Evolutionary conservation across 2,113 vertebrate genomes (phyloP).

Genomic region (Aegithalos caudatus): DNA sequence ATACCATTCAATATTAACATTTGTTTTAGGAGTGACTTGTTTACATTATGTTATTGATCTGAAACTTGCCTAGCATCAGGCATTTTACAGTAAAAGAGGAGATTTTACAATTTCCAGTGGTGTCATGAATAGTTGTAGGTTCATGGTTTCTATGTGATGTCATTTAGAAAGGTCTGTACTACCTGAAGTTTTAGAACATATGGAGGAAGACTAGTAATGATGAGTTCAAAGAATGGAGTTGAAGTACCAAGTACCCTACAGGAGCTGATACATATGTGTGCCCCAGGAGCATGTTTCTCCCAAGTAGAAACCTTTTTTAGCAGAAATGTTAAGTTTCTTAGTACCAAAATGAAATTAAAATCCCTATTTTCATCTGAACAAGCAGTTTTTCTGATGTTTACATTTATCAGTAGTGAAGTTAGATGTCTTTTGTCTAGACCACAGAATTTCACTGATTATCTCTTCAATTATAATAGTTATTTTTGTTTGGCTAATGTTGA

Average conservation of each 20-base stretch:
- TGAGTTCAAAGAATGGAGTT: background rate
- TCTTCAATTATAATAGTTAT: background rate
- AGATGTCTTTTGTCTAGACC: background rate
- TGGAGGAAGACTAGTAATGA: background rate
- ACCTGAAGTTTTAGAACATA: background rate
- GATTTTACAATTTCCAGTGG: background rate
- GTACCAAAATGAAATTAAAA: background rate
- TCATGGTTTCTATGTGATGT: background rate
- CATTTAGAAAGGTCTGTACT: background rate
- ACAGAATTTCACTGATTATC: background rate
- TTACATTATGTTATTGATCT: background rate
- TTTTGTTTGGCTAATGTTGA: background rate
- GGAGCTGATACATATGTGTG: background rate
- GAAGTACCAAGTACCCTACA: background rate
- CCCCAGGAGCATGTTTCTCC: background rate
- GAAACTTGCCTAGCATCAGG: background rate
- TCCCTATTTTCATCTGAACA: background rate
- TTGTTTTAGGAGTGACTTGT: background rate
- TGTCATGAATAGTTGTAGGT: background rate
- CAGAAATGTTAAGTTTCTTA: background rate
- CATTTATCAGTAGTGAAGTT: background rate
- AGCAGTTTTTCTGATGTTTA: background rate
- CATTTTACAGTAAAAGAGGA: background rate
- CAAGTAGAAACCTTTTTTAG: background rate
- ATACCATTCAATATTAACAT: background rate